Percentiles rank a stretch among this genome's conserved stretches.
Conservation (phyloP, 2,797 vertebrate genomes). For the Alcedo atthis region DNA sequence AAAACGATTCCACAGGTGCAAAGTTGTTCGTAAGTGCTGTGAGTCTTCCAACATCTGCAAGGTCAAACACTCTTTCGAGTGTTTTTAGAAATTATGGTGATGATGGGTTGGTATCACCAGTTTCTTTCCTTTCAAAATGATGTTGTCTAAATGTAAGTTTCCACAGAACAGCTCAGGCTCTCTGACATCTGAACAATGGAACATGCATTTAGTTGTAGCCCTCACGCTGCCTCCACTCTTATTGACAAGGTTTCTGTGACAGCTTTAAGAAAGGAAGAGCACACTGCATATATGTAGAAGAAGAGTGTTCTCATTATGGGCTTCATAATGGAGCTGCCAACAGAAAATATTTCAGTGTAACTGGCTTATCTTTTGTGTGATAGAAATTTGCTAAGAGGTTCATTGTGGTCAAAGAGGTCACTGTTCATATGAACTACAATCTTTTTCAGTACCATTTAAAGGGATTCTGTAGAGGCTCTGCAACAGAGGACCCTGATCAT, state of each 20-base stretch:
- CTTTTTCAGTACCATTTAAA: background rate
- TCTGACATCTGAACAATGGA: conserved; percentile 67
- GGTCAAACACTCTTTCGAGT: background rate
- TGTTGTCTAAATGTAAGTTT: background rate
- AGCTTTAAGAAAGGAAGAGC: conserved; percentile 55
- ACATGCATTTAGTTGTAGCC: conserved; percentile 58
- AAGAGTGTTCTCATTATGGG: conserved; percentile 38
- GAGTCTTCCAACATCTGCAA: background rate
- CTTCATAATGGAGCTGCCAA: conserved; percentile 39
- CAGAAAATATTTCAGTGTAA: background rate
- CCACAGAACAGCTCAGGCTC: conserved; percentile 42
- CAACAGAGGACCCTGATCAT: background rate
- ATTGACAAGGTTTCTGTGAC: conserved; percentile 33
- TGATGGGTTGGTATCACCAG: background rate
- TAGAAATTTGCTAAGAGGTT: background rate
- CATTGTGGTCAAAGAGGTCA: background rate
- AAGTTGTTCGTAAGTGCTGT: background rate
- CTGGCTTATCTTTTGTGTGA: background rate
- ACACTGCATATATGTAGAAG: conserved; percentile 63
- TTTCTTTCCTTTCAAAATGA: conserved; percentile 25
- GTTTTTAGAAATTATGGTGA: background rate
- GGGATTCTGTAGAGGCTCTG: background rate
- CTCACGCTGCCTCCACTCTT: conserved; percentile 38
- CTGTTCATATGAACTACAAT: background rate
- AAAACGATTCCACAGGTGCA: background rate